A percentile compares a stretch with the other conserved stretches of the same genome.
These are phyloP conservation scores for Penaeus vannamei DNA, from an alignment of 1,140 invertebrate genomes.

Conservation along the genomic window DNA sequence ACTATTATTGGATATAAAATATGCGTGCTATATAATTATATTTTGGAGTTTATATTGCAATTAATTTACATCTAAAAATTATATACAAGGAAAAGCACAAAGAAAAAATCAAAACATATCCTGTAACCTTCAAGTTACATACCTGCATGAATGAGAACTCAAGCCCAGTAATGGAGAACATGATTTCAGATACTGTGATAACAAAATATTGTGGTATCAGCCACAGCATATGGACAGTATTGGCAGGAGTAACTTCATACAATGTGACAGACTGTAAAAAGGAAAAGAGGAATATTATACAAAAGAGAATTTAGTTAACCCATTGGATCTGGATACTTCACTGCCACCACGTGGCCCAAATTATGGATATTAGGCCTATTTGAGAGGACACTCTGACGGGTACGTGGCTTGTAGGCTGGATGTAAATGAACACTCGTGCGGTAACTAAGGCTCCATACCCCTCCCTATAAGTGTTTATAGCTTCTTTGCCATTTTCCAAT, in stretches of 20 bases:
- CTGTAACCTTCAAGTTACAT: slow-evolving; percentile 42
- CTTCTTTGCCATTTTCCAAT: no score
- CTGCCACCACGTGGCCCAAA: no score
- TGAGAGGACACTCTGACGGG: no score
- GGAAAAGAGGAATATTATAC: slow-evolving; percentile 9
- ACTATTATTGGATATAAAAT: neutral
- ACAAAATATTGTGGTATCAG: slow-evolving; percentile 89
- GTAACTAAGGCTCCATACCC: no score
- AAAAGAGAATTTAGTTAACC: no score
- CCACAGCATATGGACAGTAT: slow-evolving; percentile 85
- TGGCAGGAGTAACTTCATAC: slow-evolving; percentile 77
- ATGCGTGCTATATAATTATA: neutral
- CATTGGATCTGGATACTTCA: no score
- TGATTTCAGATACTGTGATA: slow-evolving; percentile 87
- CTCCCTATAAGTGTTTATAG: no score
- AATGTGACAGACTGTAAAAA: slow-evolving; percentile 37
- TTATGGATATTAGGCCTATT: no score
- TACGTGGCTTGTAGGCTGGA: no score
- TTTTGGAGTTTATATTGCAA: neutral
- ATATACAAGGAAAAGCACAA: slow-evolving; percentile 20
- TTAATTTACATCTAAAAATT: neutral
- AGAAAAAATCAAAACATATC: neutral
- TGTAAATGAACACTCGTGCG: no score
- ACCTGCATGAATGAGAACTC: slow-evolving; percentile 90
- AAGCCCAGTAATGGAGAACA: slow-evolving; percentile 92